Percentiles rank a stretch among this genome's conserved stretches.
phyloP scores from a whole-genome alignment of 2,113 vertebrate species.

The Dasyurus viverrinus region DNA sequence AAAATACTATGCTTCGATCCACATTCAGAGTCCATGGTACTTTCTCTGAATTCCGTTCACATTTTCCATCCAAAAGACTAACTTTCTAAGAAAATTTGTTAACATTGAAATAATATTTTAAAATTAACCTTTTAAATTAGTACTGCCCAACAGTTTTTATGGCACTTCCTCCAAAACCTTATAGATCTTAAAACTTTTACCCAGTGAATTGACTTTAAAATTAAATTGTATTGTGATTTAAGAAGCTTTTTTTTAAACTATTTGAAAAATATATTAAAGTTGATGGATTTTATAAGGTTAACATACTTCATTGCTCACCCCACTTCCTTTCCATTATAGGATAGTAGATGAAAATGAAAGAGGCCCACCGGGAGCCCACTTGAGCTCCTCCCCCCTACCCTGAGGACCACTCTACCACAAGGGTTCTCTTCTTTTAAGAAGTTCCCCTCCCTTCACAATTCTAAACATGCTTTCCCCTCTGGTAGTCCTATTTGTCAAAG shows the following conservation, averaged over 20 bases:
- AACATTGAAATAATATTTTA: constrained; percentile 33
- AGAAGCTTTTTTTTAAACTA: constrained; percentile 13
- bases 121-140: constrained; percentile 32
- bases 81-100: constrained; percentile 44
- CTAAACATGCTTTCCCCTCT: not conserved
- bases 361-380: not conserved
- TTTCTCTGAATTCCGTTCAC: too few relatives aligned
- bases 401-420: not conserved
- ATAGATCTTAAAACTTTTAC: not conserved
- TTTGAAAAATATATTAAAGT: not conserved
- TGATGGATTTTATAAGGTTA: not conserved
- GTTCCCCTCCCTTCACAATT: not conserved
- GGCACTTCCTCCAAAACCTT: constrained; percentile 27
- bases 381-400: not conserved
- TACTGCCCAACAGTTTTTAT: constrained; percentile 1
- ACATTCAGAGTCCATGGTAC: too few relatives aligned
- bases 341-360: not conserved
- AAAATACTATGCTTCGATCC: too few relatives aligned
- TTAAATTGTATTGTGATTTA: constrained; percentile 16
- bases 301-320: not conserved
- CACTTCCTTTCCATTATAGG: not conserved
- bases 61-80: not conserved
- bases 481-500: not conserved
- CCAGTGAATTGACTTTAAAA: constrained; percentile 20
- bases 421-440: not conserved